phyloP scores from a whole-genome alignment of 2,113 vertebrate genomes.

The Phodopus roborovskii region DNA sequence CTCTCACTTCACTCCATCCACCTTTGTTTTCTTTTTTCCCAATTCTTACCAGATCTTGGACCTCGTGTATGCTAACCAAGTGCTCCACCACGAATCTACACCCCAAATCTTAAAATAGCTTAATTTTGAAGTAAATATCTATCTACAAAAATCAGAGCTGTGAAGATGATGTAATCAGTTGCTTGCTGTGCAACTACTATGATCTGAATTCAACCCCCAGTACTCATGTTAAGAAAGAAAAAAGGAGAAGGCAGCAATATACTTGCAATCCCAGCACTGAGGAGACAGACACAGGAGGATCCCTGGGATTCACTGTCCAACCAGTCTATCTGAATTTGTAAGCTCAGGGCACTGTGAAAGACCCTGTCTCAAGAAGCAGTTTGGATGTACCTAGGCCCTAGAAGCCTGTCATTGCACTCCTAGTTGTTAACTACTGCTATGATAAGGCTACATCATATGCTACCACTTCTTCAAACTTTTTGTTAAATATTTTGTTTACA shows the following conservation, averaged over 20 bases:
- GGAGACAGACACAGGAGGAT: not conserved
- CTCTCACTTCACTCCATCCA: not conserved
- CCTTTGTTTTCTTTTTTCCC: not conserved
- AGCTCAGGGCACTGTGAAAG: not conserved
- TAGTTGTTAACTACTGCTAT: not conserved
- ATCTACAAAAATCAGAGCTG: not conserved
- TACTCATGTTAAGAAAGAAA: not conserved
- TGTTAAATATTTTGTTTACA: not conserved
- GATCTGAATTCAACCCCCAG: not conserved
- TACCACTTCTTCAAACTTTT: not conserved
- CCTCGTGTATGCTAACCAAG: not conserved
- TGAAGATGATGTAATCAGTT: not conserved
- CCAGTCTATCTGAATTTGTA: not conserved
- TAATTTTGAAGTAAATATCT: slow-evolving; percentile 8
- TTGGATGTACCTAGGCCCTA: not conserved
- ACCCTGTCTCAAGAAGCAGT: not conserved
- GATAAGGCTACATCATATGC: not conserved
- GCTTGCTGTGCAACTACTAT: not conserved
- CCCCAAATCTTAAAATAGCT: not conserved
- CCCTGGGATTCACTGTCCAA: not conserved
- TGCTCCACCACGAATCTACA: not conserved
- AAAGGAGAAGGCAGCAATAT: not conserved
- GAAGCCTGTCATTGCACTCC: not conserved
- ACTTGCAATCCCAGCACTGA: not conserved
- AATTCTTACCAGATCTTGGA: not conserved